Evolutionary conservation across 1,140 invertebrate species (phyloP).

Genomic region (Zaprionus capensis): DNA sequence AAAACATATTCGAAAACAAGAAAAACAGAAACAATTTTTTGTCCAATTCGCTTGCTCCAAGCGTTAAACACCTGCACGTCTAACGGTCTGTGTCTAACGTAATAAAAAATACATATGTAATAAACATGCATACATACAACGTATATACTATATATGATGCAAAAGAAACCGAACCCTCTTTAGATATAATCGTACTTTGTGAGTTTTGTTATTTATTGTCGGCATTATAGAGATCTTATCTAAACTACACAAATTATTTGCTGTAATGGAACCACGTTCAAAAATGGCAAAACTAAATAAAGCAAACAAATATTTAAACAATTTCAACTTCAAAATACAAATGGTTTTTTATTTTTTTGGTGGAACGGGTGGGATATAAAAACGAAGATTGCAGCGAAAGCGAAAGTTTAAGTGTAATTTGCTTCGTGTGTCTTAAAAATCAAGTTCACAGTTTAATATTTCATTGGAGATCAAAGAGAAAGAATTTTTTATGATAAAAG

Average conservation of each 20-base stretch:
- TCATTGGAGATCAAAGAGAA: too few relatives aligned
- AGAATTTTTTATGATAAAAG: too few relatives aligned
- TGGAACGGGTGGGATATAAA: too few relatives aligned
- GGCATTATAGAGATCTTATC: constrained; percentile 75
- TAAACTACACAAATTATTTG: constrained; percentile 77
- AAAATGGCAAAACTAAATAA: constrained; percentile 75
- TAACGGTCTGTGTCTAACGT: constrained; percentile 57
- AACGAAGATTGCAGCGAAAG: too few relatives aligned
- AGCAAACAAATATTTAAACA: constrained; percentile 67
- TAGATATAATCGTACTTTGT: constrained; percentile 77
- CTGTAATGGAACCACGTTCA: constrained; percentile 73
- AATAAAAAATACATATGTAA: constrained; percentile 22
- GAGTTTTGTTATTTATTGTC: constrained; percentile 83
- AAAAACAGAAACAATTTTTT: constrained; percentile 8
- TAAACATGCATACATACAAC: constrained; percentile 26
- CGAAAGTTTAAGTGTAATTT: too few relatives aligned
- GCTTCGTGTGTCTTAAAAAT: too few relatives aligned
- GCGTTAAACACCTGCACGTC: constrained; percentile 47
- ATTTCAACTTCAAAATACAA: neutral
- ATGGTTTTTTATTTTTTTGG: neutral
- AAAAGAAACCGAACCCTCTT: constrained; percentile 47
- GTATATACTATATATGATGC: constrained; percentile 39
- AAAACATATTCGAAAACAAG: constrained; percentile 7
- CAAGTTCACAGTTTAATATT: too few relatives aligned
- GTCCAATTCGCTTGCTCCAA: constrained; percentile 18